Percentiles rank a stretch among this genome's conserved stretches.
Evolutionary conservation across 2,797 vertebrate genomes (phyloP).

Genomic region (Lagodon rhomboides): DNA sequence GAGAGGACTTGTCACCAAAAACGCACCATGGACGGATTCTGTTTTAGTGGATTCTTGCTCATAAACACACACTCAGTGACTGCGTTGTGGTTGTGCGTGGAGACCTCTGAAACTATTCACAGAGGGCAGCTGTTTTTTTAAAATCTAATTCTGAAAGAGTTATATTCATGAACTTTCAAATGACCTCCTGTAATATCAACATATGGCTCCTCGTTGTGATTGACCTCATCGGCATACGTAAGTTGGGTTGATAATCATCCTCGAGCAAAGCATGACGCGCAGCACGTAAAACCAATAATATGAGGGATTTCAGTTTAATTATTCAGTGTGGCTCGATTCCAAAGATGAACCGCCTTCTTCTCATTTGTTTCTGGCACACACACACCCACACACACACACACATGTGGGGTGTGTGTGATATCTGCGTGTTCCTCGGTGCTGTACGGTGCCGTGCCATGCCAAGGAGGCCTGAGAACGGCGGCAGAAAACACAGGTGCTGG

Average conservation of each 20-base stretch:
- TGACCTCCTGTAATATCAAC: too few species aligned
- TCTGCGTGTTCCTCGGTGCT: conserved; percentile 40
- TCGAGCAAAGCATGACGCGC: conserved; percentile 21
- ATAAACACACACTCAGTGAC: conserved; percentile 82
- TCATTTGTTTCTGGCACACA: conserved; percentile 29
- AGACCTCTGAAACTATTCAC: not conserved
- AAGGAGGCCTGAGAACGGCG: conserved; percentile 81
- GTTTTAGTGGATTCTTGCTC: conserved; percentile 83
- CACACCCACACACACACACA: conserved; percentile 18
- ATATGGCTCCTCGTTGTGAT: too few species aligned
- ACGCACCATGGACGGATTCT: conserved; percentile 80
- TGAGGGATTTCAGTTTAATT: not conserved
- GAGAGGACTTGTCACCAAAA: conserved; percentile 83
- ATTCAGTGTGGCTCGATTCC: conserved; percentile 20
- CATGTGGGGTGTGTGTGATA: conserved; percentile 12
- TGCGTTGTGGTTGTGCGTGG: conserved; percentile 74
- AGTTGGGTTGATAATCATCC: conserved; percentile 5
- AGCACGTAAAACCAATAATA: not conserved
- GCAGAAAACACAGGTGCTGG: conserved; percentile 83
- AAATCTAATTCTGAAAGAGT: not conserved
- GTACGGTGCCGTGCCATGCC: conserved; percentile 56
- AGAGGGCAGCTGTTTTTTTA: not conserved
- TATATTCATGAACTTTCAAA: too few species aligned
- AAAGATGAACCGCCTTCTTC: conserved; percentile 9
- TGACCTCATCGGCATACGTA: not conserved